phyloP scores from a whole-genome alignment of 2,888 invertebrate species.

The Enchytraeus crypticus region DNA sequence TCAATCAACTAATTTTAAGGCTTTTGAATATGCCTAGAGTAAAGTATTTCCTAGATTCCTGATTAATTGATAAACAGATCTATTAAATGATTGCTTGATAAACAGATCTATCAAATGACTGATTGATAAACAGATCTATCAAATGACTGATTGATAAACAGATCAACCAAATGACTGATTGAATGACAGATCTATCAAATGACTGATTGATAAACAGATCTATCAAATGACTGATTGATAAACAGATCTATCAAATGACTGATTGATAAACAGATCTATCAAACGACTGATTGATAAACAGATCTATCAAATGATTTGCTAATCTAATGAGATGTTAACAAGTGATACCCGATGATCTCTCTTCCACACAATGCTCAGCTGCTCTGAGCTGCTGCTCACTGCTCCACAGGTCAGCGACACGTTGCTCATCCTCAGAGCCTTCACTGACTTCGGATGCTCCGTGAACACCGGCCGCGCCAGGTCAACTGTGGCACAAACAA shows the following conservation, averaged over 20 bases:
- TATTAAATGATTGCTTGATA: too few species aligned
- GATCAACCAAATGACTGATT: background rate
- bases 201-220: background rate
- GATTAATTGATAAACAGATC: too few species aligned
- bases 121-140: too few species aligned
- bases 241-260: too few species aligned
- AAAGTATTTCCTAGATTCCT: too few species aligned
- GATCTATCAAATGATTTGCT: background rate
- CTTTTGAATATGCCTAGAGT: too few species aligned
- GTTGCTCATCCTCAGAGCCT: constrained; percentile 79
- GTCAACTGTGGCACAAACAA: constrained; percentile 55
- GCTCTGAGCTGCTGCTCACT: constrained; percentile 56
- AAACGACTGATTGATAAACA: background rate
- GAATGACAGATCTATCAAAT: background rate
- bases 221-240: too few species aligned
- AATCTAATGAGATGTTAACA: background rate
- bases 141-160: too few species aligned
- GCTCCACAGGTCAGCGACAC: constrained; percentile 74
- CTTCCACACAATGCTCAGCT: constrained; percentile 75
- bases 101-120: too few species aligned
- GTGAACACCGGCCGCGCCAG: constrained; percentile 76
- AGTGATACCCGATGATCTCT: constrained; percentile 61
- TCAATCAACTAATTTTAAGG: too few species aligned
- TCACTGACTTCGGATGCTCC: constrained; percentile 69
- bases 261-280: too few species aligned